Base-by-base conservation (phyloP, 1,140 invertebrate species). In the Drosophila micromelanica region DNA sequence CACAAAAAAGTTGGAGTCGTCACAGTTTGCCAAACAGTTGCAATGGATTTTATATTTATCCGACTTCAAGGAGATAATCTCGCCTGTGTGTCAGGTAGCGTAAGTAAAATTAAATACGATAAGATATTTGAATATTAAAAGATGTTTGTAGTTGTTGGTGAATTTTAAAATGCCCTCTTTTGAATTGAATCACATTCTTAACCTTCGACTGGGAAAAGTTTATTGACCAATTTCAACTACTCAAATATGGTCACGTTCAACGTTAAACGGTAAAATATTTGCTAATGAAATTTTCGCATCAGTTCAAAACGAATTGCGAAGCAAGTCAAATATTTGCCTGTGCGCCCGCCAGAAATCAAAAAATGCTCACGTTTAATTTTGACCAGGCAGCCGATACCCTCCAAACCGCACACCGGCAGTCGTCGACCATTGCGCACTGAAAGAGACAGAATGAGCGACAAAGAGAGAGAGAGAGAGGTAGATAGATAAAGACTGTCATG, bases 1-100 rank as follows among this genome's bases (percentile, higher is more conserved):
- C 20, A 94, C 91, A 57, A 94, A 93, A 71, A 94, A 95, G 73
- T 93, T 95, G 3, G 94, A 94, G 69, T 95, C 94, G 76, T 95
- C 94, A 73, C 95, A 95, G 62, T 94, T 94, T 8, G 93, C 93
- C 60, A 93, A 76, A 80, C 95, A 95, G 46, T 93, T 93, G 77
- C 95, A 96, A 55, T 93, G 86, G 85, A 93, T 92, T 92, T 93
- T 93, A 37, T 93, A 92, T 85, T 62, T 90, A 55, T 80, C 91
- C 81, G 91, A 89, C 68, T 93, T 91, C 35, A 92, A 63, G 5
- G 92, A 86, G 54, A 93, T 93, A 59, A 93, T 91, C 63, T 91
- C 89, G 51, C 93, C 93, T 93, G 55, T 13, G 11, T 32, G 27
- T 12, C 11, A 5, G 13, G 38, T 7, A 40, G 17, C 2, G 35